Conservation (phyloP, 2,797 vertebrate species). For the Falco concolor region DNA sequence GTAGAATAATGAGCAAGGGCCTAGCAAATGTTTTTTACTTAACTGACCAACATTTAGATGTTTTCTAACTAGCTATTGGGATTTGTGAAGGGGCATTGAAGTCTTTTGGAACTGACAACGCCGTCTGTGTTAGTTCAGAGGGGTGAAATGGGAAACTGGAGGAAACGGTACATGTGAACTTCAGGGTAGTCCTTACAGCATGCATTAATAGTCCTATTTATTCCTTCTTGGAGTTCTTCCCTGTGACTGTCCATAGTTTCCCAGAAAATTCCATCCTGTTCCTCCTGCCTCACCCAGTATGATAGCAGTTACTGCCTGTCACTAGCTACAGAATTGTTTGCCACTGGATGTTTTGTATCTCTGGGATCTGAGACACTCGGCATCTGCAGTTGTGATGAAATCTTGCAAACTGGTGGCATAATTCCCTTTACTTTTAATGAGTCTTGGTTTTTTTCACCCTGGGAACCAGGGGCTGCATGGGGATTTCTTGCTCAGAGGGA, state of each 20-base stretch:
- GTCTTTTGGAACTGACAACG: neutral
- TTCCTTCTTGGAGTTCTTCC: neutral
- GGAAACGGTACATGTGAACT: neutral
- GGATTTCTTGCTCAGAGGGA: neutral
- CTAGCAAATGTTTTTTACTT: neutral
- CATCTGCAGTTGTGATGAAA: neutral
- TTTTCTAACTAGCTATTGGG: neutral
- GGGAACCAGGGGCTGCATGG: neutral
- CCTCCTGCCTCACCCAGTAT: neutral
- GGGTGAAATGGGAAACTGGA: neutral
- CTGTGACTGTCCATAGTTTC: neutral
- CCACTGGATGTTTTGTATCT: neutral
- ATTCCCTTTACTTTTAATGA: neutral
- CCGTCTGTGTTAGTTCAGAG: neutral
- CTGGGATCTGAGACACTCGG: neutral
- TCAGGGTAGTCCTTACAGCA: neutral
- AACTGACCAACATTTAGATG: neutral
- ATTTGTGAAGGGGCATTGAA: neutral
- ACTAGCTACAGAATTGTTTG: neutral
- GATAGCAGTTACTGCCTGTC: neutral
- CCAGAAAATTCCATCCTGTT: neutral
- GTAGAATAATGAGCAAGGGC: neutral
- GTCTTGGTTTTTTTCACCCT: neutral
- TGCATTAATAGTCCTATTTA: neutral
- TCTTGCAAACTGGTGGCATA: neutral